These are phyloP conservation scores for Chascanopsetta lugubris DNA, from an alignment of 2,113 vertebrate genomes.

Conservation along the genomic window DNA sequence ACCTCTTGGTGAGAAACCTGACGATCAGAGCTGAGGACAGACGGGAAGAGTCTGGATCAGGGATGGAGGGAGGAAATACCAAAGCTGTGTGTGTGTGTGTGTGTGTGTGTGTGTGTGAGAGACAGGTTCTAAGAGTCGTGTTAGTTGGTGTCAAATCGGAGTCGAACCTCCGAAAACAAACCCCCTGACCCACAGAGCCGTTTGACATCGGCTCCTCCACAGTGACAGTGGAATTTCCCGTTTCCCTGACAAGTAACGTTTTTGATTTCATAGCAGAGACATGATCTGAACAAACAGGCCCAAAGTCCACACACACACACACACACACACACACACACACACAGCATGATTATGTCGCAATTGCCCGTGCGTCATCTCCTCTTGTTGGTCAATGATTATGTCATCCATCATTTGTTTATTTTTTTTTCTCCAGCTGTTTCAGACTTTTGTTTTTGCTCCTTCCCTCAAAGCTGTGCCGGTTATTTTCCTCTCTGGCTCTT, in stretches of 20 bases:
- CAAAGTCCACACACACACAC: constrained; percentile 30
- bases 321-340: constrained; percentile 30
- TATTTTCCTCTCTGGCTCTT: too few species aligned
- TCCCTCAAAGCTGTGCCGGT: too few species aligned
- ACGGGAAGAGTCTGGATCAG: constrained; percentile 4
- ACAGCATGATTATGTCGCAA: constrained; percentile 24
- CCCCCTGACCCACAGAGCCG: constrained; percentile 23
- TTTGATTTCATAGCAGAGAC: neutral
- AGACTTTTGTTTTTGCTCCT: neutral
- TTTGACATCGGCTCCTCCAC: neutral
- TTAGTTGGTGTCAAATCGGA: neutral
- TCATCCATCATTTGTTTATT: constrained; percentile 3
- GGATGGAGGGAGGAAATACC: neutral
- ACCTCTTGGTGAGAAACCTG: constrained; percentile 91
- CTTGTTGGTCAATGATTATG: neutral
- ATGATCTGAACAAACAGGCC: constrained; percentile 15
- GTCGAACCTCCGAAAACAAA: neutral
- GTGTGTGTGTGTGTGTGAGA: neutral
- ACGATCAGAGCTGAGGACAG: constrained; percentile 86
- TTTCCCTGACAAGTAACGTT: constrained; percentile 2
- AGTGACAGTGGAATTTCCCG: constrained; percentile 25
- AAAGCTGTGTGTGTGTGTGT: neutral
- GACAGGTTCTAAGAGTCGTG: neutral
- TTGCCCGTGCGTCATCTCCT: constrained; percentile 1
- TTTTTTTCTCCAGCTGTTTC: neutral